These are phyloP conservation scores for Drosophila arizonae DNA, from an alignment of 1,140 invertebrate genomes.

Conservation along the genomic window DNA sequence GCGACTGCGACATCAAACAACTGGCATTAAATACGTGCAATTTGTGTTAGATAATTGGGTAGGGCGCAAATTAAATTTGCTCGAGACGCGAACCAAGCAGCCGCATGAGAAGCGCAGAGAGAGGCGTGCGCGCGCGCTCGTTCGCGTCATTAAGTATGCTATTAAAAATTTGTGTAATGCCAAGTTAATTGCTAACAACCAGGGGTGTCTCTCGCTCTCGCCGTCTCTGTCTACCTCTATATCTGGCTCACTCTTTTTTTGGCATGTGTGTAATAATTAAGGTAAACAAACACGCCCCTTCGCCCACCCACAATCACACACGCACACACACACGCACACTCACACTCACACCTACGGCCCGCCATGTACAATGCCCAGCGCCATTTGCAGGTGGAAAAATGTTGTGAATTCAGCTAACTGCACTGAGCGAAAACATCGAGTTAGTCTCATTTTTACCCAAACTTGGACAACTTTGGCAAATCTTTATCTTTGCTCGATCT, in stretches of 20 bases:
- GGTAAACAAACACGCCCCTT: conserved; percentile 45
- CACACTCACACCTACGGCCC: conserved; percentile 15
- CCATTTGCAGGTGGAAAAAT: conserved; percentile 28
- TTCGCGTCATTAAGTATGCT: conserved; percentile 56
- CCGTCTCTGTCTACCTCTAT: too few species aligned
- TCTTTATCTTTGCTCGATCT: too few species aligned
- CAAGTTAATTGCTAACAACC: conserved; percentile 74
- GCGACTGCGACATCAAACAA: not conserved
- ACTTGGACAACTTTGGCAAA: too few species aligned
- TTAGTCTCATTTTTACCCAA: too few species aligned
- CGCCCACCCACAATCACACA: not conserved
- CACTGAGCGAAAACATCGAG: conserved; percentile 4
- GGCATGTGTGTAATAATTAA: conserved; percentile 59
- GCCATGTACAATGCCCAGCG: conserved; percentile 24
- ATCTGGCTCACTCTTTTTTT: conserved; percentile 14
- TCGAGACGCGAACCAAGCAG: conserved; percentile 16
- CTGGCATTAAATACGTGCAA: conserved; percentile 26
- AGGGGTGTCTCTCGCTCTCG: conserved; percentile 15
- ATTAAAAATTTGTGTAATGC: conserved; percentile 72
- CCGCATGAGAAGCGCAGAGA: conserved; percentile 6
- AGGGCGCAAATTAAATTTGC: conserved; percentile 30
- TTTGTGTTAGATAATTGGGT: conserved; percentile 39
- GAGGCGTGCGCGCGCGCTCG: not conserved
- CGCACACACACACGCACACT: too few species aligned
- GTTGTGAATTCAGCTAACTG: not conserved